Evolutionary conservation across 2,113 vertebrate genomes (phyloP).

Genomic region (Nansenia antarctica): DNA sequence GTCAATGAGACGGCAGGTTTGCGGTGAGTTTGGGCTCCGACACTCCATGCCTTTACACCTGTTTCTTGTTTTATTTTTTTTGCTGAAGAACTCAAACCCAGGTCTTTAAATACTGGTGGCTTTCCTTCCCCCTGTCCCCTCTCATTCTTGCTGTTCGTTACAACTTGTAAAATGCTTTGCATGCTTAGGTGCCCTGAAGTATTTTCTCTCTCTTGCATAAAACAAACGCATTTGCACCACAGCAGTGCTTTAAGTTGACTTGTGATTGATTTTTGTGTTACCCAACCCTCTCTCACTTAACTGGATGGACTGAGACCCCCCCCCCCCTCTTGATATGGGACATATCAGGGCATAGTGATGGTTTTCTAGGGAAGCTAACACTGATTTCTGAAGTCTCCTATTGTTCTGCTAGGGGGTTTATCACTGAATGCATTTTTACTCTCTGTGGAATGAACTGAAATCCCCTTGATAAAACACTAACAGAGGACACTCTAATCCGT

Average conservation of each 20-base stretch:
- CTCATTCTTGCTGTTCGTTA: constrained; percentile 70
- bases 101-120: constrained; percentile 72
- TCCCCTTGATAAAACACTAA: constrained; percentile 65
- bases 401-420: constrained; percentile 25
- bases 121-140: constrained; percentile 71
- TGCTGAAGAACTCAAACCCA: constrained; percentile 71
- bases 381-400: constrained; percentile 3
- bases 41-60: constrained; percentile 68
- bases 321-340: constrained; percentile 34
- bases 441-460: constrained; percentile 40
- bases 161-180: constrained; percentile 78
- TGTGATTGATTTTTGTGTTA: constrained; percentile 16
- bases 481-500: constrained; percentile 50
- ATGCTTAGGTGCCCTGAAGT: constrained; percentile 69
- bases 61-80: constrained; percentile 49
- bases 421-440: constrained; percentile 33
- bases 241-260: constrained; percentile 50
- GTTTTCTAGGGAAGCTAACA: constrained; percentile 55
- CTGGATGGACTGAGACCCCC: constrained; percentile 39
- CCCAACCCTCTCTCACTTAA: constrained; percentile 12
- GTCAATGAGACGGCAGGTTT: constrained; percentile 83
- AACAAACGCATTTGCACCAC: constrained; percentile 63
- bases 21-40: constrained; percentile 79
- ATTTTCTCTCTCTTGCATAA: constrained; percentile 64
- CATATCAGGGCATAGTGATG: constrained; percentile 35